phyloP scores from a whole-genome alignment of 2,797 vertebrate species.

The Masticophis lateralis region DNA sequence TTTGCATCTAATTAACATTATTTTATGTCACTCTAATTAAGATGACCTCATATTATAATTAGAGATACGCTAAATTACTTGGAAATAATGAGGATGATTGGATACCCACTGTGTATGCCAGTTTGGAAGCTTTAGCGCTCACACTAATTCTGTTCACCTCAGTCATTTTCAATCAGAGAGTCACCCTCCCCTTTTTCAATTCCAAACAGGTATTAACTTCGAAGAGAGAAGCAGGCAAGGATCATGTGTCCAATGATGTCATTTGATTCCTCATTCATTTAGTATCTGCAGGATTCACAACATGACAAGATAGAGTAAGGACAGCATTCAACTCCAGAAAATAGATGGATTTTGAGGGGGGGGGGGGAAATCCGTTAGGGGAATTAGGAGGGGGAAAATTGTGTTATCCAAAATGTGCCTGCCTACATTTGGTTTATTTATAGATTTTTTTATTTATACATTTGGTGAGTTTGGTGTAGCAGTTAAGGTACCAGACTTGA shows the following conservation, averaged over 20 bases:
- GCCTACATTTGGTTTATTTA: background rate
- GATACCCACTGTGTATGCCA: constrained; percentile 33
- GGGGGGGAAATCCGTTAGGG: too few relatives aligned
- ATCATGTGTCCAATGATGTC: constrained; percentile 7
- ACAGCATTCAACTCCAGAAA: background rate
- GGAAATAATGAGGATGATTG: constrained; percentile 57
- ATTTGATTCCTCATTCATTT: constrained; percentile 17
- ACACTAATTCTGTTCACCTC: constrained; percentile 18
- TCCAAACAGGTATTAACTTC: background rate
- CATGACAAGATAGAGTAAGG: background rate
- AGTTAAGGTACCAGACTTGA: background rate
- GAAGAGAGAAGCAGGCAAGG: constrained; percentile 2
- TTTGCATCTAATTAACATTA: constrained; percentile 59
- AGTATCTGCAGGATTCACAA: constrained; percentile 10
- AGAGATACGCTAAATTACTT: constrained; percentile 59
- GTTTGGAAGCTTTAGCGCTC: constrained; percentile 44
- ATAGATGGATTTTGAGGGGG: background rate
- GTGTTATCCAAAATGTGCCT: background rate
- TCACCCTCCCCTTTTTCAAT: background rate
- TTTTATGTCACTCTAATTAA: constrained; percentile 48
- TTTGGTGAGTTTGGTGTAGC: background rate
- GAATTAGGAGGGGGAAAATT: background rate
- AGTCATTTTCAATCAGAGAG: background rate
- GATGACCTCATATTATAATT: constrained; percentile 67
- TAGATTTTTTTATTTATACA: background rate